Evolutionary conservation across 2,797 vertebrate species (phyloP).

Genomic region (Nannoperca australis): DNA sequence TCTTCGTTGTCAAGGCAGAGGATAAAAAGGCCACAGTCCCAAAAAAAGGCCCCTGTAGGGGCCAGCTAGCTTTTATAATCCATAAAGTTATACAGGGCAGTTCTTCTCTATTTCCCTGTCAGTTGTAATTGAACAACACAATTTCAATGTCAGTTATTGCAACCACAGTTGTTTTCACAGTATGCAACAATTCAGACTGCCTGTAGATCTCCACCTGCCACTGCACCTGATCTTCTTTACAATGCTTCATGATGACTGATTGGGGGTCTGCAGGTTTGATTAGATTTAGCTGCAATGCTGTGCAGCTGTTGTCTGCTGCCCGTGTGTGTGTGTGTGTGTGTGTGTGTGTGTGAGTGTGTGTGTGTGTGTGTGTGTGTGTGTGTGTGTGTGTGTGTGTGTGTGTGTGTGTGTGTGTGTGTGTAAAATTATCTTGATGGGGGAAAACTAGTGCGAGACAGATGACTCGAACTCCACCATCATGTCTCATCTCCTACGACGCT

Average conservation of each 20-base stretch:
- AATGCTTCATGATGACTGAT: background rate
- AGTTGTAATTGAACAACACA: background rate
- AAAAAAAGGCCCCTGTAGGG: conserved; percentile 38
- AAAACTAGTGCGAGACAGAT: conserved; percentile 35
- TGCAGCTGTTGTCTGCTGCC: conserved; percentile 17
- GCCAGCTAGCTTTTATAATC: conserved; percentile 18
- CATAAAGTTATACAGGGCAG: background rate
- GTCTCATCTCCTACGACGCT: conserved; percentile 39
- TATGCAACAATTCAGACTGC: background rate
- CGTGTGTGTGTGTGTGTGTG: conserved; percentile 9
- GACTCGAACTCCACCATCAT: conserved; percentile 40
- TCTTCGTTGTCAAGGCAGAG: conserved; percentile 30
- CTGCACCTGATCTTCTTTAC: conserved; percentile 6
- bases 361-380: background rate
- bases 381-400: conserved; percentile 1
- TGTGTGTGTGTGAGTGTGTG: conserved; percentile 11
- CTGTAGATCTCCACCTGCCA: conserved; percentile 7
- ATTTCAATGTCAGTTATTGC: background rate
- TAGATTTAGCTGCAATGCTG: conserved; percentile 16
- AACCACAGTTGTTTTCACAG: background rate
- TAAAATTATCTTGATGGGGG: conserved; percentile 10
- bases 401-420: background rate
- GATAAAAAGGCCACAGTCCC: conserved; percentile 38
- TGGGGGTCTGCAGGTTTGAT: conserved; percentile 8
- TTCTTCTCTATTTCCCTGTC: background rate